Conservation (phyloP, 2,888 invertebrate species). For the Periphyllus acericola region DNA sequence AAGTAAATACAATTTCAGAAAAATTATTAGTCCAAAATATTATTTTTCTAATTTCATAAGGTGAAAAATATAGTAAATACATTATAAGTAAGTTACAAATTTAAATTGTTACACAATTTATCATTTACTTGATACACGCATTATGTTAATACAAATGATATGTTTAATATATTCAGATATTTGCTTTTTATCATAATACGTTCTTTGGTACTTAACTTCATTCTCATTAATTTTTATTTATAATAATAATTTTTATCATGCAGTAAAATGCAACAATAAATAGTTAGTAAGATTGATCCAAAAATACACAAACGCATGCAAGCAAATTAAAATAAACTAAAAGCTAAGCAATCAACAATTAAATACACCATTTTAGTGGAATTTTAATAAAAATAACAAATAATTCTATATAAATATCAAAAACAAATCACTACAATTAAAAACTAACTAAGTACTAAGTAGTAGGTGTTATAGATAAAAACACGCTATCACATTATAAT, state of each 20-base stretch:
- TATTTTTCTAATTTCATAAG: neutral
- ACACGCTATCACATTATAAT: constrained; percentile 49
- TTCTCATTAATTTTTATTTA: neutral
- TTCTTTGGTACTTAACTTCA: neutral
- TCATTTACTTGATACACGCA: neutral
- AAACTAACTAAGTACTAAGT: constrained; percentile 26
- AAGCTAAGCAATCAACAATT: constrained; percentile 46
- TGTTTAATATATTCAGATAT: neutral
- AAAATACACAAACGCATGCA: constrained; percentile 28
- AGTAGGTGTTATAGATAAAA: constrained; percentile 8
- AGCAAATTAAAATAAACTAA: constrained; percentile 11
- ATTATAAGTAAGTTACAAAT: neutral
- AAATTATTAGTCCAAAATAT: neutral
- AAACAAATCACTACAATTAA: constrained; percentile 42
- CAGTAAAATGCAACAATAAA: neutral
- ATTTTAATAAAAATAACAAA: neutral
- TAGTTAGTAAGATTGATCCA: neutral
- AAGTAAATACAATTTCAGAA: neutral
- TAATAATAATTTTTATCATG: neutral
- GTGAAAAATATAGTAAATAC: neutral
- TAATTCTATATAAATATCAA: neutral
- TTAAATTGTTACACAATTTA: neutral
- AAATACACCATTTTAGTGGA: neutral
- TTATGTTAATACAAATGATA: neutral
- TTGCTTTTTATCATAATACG: neutral